Conservation (phyloP, 2,113 vertebrate genomes). For the Rhodinocichla rosea region DNA sequence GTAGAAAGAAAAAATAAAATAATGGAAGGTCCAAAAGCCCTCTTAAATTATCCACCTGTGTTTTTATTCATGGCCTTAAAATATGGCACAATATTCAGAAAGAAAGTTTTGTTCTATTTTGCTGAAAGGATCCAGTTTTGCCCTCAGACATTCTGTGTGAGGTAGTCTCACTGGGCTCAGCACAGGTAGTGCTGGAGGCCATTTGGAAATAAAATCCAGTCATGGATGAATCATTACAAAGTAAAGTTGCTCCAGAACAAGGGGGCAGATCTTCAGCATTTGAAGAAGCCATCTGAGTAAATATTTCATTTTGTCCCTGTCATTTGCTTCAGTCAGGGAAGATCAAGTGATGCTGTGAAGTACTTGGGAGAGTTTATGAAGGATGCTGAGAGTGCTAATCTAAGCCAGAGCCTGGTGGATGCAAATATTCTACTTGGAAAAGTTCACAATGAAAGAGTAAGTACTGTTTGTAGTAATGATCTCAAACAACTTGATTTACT, state of each 20-base stretch:
- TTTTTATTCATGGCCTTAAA: not conserved
- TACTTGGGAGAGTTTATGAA: slow-evolving; percentile 68
- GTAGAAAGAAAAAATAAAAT: not conserved
- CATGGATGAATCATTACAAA: not conserved
- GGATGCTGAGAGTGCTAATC: slow-evolving; percentile 54
- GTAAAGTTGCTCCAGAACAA: not conserved
- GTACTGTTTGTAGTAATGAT: slow-evolving; percentile 10
- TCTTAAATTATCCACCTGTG: not conserved
- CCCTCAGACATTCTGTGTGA: not conserved
- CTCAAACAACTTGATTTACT: not conserved
- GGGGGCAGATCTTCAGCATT: not conserved
- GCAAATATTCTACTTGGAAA: slow-evolving; percentile 72
- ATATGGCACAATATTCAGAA: not conserved
- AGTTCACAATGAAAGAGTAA: slow-evolving; percentile 74
- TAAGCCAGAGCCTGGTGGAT: slow-evolving; percentile 66
- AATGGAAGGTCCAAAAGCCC: not conserved
- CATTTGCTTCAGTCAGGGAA: slow-evolving; percentile 68
- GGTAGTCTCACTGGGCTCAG: not conserved
- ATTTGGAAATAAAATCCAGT: not conserved
- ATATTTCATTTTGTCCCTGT: not conserved
- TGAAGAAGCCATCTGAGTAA: not conserved
- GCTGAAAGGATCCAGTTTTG: not conserved
- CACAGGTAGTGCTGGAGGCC: not conserved
- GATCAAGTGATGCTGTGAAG: slow-evolving; percentile 54
- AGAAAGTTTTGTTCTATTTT: not conserved